Base-by-base conservation (phyloP, 2,888 invertebrate genomes). In the Drosophila helvetica region DNA sequence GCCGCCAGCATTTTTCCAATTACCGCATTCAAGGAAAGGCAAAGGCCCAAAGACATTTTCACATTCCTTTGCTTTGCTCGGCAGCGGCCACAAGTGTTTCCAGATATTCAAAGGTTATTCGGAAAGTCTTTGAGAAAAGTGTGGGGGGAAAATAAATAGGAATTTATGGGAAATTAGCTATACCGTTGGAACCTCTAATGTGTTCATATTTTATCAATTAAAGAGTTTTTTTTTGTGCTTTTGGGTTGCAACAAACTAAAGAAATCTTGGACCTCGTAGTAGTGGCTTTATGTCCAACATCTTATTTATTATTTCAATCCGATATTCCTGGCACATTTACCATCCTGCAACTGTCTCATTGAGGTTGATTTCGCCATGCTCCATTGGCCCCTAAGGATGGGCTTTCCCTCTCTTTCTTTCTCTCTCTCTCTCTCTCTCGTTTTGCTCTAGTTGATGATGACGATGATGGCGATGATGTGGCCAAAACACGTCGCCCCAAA, bases 401-500 rank as follows among this genome's bases (percentile, higher is more conserved):
- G 7, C 22, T 33, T 18, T 7, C 25, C 15, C n/a, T n/a, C n/a
- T n/a, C n/a, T n/a, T n/a, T n/a, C n/a, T n/a, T n/a, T n/a, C 18
- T 47, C 38, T 25, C 43, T 27, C 45, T 12, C 38, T 19, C n/a
- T 25, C n/a, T 38, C 51, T 43, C 8, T 27, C 25, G 7, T 25
- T 45, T 50, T 25, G 12, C 45, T 46, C 60, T 33, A 18, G 43
- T 30, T 70, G 60, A 17, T 67, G 65, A 57, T 48, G 52, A 60
- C 68, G 75, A 75, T 67, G 68, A 69, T 56, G 77, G 48, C 58
- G 61, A 60, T 58, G 68, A 68, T 66, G 65, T 66, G 65, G 56
- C 59, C 69, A 63, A 50, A 75, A 62, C 80, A 80, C 80, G 86
- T 86, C 51, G 69, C 61, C 62, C 66, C 60, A 77, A 76, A 56